Percentiles rank a stretch among this genome's conserved stretches.
Conservation (phyloP, 1,140 invertebrate species). For the Drosophila ironensis region DNA sequence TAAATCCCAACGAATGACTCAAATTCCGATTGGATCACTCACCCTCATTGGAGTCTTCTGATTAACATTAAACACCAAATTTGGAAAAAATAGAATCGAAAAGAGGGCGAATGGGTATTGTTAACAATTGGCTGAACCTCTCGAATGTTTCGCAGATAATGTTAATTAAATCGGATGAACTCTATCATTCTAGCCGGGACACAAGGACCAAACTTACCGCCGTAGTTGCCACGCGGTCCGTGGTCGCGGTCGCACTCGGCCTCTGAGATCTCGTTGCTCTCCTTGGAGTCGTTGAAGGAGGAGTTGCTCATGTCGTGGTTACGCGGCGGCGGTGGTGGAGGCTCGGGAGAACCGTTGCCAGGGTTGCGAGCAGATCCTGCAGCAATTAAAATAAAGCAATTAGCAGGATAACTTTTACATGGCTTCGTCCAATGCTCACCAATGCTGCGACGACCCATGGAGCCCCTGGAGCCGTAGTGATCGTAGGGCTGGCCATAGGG, state of each 20-base stretch:
- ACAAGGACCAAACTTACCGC: slow-evolving; percentile 84
- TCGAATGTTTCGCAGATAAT: slow-evolving; percentile 26
- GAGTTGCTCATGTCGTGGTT: slow-evolving; percentile 88
- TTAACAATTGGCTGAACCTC: slow-evolving; percentile 45
- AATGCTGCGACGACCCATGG: slow-evolving; percentile 87
- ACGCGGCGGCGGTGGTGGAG: slow-evolving; percentile 90
- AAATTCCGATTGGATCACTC: slow-evolving; percentile 65
- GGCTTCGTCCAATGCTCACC: slow-evolving; percentile 44
- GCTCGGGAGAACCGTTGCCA: slow-evolving; percentile 88
- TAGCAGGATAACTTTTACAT: background rate
- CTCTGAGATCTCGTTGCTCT: slow-evolving; percentile 96
- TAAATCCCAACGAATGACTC: slow-evolving; percentile 36
- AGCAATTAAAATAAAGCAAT: background rate
- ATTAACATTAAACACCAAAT: slow-evolving; percentile 51
- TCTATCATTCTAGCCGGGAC: too few species aligned
- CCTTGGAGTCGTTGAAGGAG: slow-evolving; percentile 94
- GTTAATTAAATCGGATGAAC: slow-evolving; percentile 2
- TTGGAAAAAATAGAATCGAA: slow-evolving; percentile 52
- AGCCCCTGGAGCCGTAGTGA: slow-evolving; percentile 92
- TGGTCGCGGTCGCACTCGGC: slow-evolving; percentile 94
- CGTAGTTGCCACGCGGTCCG: slow-evolving; percentile 87
- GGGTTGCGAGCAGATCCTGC: slow-evolving; percentile 87
- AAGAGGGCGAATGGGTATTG: slow-evolving; percentile 39
- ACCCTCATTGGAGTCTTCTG: slow-evolving; percentile 81
- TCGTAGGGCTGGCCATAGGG: slow-evolving; percentile 92